phyloP scores from a whole-genome alignment of 2,888 invertebrate species.

The Amiota mariae region DNA sequence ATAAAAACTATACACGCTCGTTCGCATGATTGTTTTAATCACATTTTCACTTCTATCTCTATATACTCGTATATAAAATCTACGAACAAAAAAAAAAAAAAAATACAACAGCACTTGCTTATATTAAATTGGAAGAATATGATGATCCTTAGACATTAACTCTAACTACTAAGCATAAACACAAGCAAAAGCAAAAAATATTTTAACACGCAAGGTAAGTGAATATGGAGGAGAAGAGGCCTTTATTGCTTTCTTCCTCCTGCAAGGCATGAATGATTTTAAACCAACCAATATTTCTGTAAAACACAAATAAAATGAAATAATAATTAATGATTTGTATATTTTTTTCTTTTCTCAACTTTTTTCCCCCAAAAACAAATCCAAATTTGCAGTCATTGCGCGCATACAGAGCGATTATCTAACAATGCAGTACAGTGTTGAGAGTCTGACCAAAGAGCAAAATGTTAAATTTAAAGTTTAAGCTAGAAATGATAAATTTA shows the following conservation, averaged over 20 bases:
- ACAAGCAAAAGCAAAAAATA: neutral
- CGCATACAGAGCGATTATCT: constrained; percentile 69
- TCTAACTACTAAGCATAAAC: neutral
- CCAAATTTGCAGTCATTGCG: constrained; percentile 64
- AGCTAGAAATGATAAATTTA: constrained; percentile 10
- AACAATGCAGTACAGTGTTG: constrained; percentile 64
- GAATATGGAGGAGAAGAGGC: neutral
- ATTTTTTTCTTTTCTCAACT: constrained; percentile 1
- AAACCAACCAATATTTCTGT: neutral
- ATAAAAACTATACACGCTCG: constrained; percentile 6
- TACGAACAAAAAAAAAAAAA: constrained; percentile 42
- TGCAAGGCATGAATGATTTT: neutral
- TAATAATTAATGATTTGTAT: neutral
- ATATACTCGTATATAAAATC: constrained; percentile 5
- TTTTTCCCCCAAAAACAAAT: constrained; percentile 21
- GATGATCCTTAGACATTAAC: constrained; percentile 60
- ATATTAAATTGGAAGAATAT: constrained; percentile 71
- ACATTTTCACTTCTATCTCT: constrained; percentile 43
- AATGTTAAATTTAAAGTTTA: constrained; percentile 64
- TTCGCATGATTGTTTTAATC: constrained; percentile 18
- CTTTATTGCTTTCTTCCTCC: too few species aligned
- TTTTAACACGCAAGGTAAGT: neutral
- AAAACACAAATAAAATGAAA: neutral
- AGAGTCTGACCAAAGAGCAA: constrained; percentile 66
- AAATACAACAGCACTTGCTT: constrained; percentile 68